phyloP scores from a whole-genome alignment of 1,140 invertebrate genomes.

The Araneus ventricosus region DNA sequence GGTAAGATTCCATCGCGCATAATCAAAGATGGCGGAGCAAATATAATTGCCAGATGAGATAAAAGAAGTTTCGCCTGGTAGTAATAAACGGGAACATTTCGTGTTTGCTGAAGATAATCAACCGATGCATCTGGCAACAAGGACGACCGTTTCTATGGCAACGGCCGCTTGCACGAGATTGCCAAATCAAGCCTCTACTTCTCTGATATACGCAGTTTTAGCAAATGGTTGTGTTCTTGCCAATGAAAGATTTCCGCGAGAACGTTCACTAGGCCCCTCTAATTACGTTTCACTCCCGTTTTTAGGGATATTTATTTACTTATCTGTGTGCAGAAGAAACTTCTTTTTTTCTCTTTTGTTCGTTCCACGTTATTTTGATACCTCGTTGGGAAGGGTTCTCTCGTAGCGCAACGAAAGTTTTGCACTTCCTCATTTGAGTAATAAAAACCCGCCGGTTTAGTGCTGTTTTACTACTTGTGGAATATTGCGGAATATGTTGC shows the following conservation, averaged over 20 bases:
- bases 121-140: constrained; percentile 75
- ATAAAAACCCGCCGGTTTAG: constrained; percentile 33
- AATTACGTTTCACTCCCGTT: constrained; percentile 71
- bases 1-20: constrained; percentile 69
- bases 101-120: constrained; percentile 76
- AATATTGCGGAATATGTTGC: neutral
- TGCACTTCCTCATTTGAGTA: constrained; percentile 44
- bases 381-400: neutral
- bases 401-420: neutral
- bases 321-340: neutral
- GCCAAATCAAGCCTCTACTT: constrained; percentile 74
- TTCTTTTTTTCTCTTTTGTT: neutral
- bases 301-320: constrained; percentile 69
- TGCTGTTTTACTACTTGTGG: constrained; percentile 1
- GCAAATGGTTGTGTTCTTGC: constrained; percentile 68
- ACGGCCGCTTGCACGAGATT: constrained; percentile 74
- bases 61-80: constrained; percentile 73
- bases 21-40: constrained; percentile 75
- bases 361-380: constrained; percentile 59
- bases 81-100: constrained; percentile 75
- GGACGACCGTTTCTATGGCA: constrained; percentile 72
- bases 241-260: constrained; percentile 73
- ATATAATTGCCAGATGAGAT: constrained; percentile 75
- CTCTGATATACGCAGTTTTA: constrained; percentile 74
- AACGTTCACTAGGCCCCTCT: constrained; percentile 63